These are phyloP conservation scores for Dryas iulia DNA, from an alignment of 1,140 invertebrate species.

Conservation along the genomic window DNA sequence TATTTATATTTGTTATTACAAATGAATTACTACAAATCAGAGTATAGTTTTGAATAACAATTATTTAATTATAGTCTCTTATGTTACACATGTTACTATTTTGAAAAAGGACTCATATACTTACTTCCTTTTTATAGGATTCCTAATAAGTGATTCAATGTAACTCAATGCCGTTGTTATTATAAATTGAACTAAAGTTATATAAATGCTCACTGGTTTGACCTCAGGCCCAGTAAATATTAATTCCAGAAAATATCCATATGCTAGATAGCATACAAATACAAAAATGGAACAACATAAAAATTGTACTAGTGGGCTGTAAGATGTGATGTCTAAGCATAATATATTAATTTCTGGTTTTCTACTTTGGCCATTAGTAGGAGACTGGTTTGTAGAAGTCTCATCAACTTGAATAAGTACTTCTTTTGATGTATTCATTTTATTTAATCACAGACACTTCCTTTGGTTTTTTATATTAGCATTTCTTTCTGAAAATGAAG, in stretches of 20 bases:
- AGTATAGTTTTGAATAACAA: too few species aligned
- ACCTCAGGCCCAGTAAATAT: constrained; percentile 95
- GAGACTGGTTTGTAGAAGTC: constrained; percentile 11
- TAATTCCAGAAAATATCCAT: constrained; percentile 96
- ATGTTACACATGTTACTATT: too few species aligned
- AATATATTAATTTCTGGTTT: constrained; percentile 82
- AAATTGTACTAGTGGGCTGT: constrained; percentile 87
- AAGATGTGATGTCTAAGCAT: constrained; percentile 87
- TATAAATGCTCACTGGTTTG: constrained; percentile 94
- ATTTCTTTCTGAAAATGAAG: constrained; percentile 16
- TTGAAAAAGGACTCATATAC: too few species aligned
- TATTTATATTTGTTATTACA: too few species aligned
- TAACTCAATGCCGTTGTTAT: constrained; percentile 92
- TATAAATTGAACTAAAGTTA: constrained; percentile 95
- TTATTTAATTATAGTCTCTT: too few species aligned
- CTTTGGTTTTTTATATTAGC: neutral
- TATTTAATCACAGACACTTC: constrained; percentile 5
- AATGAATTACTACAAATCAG: too few species aligned
- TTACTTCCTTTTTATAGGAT: constrained; percentile 86
- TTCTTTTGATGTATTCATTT: constrained; percentile 58
- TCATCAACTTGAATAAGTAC: constrained; percentile 60
- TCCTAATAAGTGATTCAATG: constrained; percentile 86
- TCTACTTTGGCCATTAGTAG: constrained; percentile 31
- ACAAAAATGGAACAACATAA: constrained; percentile 88
- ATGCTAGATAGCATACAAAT: constrained; percentile 93